Base-by-base conservation (phyloP, 2,113 vertebrate species). In the Dendropsophus ebraccatus region DNA sequence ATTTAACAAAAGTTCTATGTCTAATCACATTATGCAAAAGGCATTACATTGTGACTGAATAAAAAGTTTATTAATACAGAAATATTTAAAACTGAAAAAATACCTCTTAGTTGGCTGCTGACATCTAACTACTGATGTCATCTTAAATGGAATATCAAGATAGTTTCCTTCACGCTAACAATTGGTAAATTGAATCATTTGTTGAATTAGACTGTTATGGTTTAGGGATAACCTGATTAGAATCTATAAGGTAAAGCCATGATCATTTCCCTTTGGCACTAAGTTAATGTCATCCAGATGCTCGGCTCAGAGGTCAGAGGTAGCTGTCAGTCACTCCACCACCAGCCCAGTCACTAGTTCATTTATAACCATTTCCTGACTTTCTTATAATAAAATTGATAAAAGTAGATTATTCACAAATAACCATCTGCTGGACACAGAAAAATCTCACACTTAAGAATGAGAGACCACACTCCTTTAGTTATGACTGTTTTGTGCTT, bases 251-350 rank as follows among this genome's bases (percentile, higher is more conserved):
- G 17, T 41, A 70, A 70, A 70, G 32, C 23, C 67, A 70, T 41
- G 35, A 37, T 37, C 14, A 28, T 70, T 70, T 70, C 67, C 67
- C 67, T 37, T 23, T 70, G 67, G 67, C 16, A 35, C 16, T 35
- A 19, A 69, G 65, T 13, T 32, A 69, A 69, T 69, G 30, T 69
- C 30, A 69, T 69, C 30, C 65, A 69, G 32, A 70, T 70, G 67
- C 67, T 41, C 23, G 10, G 67, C 19, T 70, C 23, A 70, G 5
- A 23, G 67, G 67, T 70, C 9, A 41, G 17, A 23, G 32, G 8
- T 37, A 23, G n/a, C 28, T 10, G 32, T 70, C 19, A 41, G 35
- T 17, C 21, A 21, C 32, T 41, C 19, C 67, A 41, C 19, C 19
- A 41, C 17, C 35, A 70, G 67, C 2, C 19, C 17, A 41, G 67